These are phyloP conservation scores for Helogale parvula DNA, from an alignment of 2,113 vertebrate genomes.

Conservation along the genomic window DNA sequence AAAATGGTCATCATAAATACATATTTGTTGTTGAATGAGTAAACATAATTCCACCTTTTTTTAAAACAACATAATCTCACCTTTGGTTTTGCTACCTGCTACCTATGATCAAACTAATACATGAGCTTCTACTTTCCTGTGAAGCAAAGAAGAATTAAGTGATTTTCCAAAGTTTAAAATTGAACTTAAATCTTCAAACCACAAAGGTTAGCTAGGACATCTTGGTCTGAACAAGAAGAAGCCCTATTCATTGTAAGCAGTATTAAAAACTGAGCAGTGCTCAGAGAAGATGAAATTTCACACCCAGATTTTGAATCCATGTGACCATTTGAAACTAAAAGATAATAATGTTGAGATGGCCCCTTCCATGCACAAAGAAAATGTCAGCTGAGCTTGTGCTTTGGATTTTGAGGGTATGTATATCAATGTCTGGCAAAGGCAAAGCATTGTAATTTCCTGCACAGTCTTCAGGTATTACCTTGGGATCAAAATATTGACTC, in stretches of 20 bases:
- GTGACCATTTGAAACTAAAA: slow-evolving; percentile 36
- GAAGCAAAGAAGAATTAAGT: slow-evolving; percentile 18
- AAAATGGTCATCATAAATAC: slow-evolving; percentile 23
- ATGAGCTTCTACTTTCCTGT: neutral
- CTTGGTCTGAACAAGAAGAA: neutral
- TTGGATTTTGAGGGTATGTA: neutral
- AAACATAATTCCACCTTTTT: neutral
- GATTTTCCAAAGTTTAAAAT: slow-evolving; percentile 28
- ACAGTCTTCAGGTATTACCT: neutral
- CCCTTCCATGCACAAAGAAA: neutral
- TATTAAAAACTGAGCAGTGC: neutral
- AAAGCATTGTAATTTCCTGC: neutral
- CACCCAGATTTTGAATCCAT: neutral
- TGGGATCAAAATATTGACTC: neutral
- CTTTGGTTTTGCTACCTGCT: slow-evolving; percentile 16
- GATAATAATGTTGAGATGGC: neutral
- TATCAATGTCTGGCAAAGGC: slow-evolving; percentile 11
- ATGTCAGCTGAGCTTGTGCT: neutral
- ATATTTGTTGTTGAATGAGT: slow-evolving; percentile 23
- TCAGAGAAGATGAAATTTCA: slow-evolving; percentile 14
- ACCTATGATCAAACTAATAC: slow-evolving; percentile 21
- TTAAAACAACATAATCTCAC: neutral
- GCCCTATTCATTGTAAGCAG: neutral
- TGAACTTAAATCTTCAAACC: slow-evolving; percentile 16
- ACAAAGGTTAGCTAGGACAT: slow-evolving; percentile 23